Evolutionary conservation across 2,113 vertebrate genomes (phyloP).

Genomic region (Solea senegalensis): DNA sequence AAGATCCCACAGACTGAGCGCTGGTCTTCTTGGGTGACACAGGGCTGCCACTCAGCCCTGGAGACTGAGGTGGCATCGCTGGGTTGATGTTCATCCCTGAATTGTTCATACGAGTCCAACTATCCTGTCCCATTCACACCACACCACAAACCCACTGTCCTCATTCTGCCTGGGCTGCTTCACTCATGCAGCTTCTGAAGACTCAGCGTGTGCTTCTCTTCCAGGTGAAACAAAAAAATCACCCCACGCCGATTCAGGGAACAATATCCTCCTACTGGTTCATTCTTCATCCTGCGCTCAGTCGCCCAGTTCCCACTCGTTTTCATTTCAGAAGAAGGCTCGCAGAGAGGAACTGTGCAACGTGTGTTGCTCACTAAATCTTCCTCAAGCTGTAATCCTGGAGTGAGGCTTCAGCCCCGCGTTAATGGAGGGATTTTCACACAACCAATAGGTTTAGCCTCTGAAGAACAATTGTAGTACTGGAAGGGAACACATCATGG

Average conservation of each 20-base stretch:
- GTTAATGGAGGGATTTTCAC: constrained; percentile 83
- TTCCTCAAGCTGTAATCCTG: constrained; percentile 86
- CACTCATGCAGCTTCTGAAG: constrained; percentile 3
- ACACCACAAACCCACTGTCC: constrained; percentile 37
- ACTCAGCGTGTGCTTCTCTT: constrained; percentile 25
- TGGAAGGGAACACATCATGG: neutral
- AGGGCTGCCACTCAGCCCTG: constrained; percentile 46
- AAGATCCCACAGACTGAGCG: constrained; percentile 61
- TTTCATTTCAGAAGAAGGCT: constrained; percentile 6
- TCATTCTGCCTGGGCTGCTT: constrained; percentile 21
- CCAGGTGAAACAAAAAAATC: constrained; percentile 8
- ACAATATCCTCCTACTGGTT: constrained; percentile 23
- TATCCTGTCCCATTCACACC: constrained; percentile 53
- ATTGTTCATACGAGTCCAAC: constrained; percentile 49
- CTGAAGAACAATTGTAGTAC: constrained; percentile 40
- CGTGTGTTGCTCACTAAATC: constrained; percentile 86
- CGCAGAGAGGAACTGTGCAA: constrained; percentile 49
- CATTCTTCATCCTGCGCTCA: constrained; percentile 21
- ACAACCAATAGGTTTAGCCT: constrained; percentile 58
- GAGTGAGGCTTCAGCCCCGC: constrained; percentile 71
- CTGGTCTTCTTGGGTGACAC: constrained; percentile 56
- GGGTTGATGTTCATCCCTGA: constrained; percentile 70
- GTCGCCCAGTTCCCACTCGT: constrained; percentile 1
- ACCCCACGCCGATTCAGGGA: constrained; percentile 14
- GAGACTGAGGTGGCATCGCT: constrained; percentile 70